Base-by-base conservation (phyloP, 2,113 vertebrate genomes). In the Bucco capensis region DNA sequence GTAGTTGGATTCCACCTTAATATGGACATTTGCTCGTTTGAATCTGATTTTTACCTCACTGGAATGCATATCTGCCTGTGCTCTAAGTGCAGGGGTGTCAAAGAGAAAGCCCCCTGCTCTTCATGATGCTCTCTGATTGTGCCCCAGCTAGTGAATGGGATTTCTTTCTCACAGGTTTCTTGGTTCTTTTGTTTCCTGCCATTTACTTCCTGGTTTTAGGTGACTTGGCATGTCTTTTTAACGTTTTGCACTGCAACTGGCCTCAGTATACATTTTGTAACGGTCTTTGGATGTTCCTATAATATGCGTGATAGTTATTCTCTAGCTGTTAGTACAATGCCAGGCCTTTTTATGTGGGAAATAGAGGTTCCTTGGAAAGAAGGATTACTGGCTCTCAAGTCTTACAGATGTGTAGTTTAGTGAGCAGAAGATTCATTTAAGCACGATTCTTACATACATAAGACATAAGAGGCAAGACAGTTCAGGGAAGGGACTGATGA, bases 11-110 rank as follows among this genome's bases (percentile, higher is more conserved):
- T 93, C 84, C 66, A 74, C 47, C 47, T 69, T 80, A 22, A 19
- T 82, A 16, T 58, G 84, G 80, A 67, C 75, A 10, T 83, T 77
- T 0, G 15, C 67, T 91, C 72, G 42, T 93, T 91, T 75, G 56
- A 79, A 70, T 87, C 47, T 64, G 83, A 50, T 84, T 80, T 84
- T 80, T 94, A 56, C 80, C 86, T 90, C 25, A 31, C 74, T 91
- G 72, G 66, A 42, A 38, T 5, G 5, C 27, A 12, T 28, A 37
- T 14, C n/a, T 70, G 57, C 80, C 82, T 64, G 49, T 2, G 7
- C 83, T 22, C 11, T 58, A 28, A 74, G 80, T 75, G 84, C 74
- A 79, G 86, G 73, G 89, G 80, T 60, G 78, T 86, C 19, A 8
- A 64, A 71, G 66, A 40, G 57, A 69, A 82, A 77, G 69, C 85